phyloP scores from a whole-genome alignment of 2,797 vertebrate genomes.

The Artibeus lituratus region DNA sequence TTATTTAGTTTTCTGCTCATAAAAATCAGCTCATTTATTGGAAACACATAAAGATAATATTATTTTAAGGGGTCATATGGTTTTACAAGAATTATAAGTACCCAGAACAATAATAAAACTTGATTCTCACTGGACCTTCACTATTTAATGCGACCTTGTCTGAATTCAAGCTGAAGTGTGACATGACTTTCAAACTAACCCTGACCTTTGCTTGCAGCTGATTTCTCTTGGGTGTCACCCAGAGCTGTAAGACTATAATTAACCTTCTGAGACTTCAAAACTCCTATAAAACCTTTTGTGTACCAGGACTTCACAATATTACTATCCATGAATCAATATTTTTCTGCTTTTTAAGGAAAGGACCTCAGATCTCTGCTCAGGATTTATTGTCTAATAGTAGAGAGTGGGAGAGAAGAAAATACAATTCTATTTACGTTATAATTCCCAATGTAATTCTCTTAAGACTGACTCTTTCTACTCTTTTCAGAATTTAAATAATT shows the following conservation, averaged over 20 bases:
- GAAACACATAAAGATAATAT: background rate
- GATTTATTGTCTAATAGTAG: background rate
- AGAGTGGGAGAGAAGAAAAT: background rate
- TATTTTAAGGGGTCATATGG: background rate
- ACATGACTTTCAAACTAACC: background rate
- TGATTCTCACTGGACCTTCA: background rate
- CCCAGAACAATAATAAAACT: background rate
- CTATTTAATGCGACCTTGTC: background rate
- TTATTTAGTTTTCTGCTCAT: background rate
- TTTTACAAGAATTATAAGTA: background rate
- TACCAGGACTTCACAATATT: slow-evolving; percentile 5
- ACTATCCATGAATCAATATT: background rate
- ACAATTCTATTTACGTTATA: background rate
- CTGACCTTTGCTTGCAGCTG: slow-evolving; percentile 25
- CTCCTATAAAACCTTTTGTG: background rate
- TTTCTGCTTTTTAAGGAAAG: slow-evolving; percentile 15
- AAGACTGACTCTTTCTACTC: background rate
- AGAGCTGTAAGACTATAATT: slow-evolving; percentile 37
- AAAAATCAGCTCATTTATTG: background rate
- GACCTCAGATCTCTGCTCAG: background rate
- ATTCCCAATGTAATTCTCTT: background rate
- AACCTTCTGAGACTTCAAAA: slow-evolving; percentile 24
- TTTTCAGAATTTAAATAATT: background rate
- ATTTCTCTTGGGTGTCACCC: background rate
- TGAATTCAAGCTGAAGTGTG: background rate